Base-by-base conservation (phyloP, 2,113 vertebrate genomes). In the Nibea coibor region DNA sequence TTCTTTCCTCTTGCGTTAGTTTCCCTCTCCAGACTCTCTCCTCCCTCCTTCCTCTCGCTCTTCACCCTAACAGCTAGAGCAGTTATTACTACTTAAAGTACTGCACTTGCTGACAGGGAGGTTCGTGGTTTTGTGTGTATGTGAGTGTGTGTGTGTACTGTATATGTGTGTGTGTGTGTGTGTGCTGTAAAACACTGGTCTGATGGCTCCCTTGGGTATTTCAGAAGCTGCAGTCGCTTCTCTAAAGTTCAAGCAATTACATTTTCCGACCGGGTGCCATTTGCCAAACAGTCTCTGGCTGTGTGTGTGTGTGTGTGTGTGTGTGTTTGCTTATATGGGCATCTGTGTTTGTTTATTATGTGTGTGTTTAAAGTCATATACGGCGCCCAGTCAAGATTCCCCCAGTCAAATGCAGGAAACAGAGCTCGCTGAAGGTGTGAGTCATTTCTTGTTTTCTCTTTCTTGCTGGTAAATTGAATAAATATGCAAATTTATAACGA, bases 171-270 rank as follows among this genome's bases (percentile, higher is more conserved):
- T 45, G 54, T 54, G 35, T 47, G 72, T 74, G 59, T 69, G 69
- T 66, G 78, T 79, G 79, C 69, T 64, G 82, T 89, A 88, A 90
- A 87, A 90, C 83, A 79, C 81, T 85, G 81, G 81, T 84, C 86
- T 90, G 92, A 91, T 86, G 90, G 80, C 83, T 93, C 92, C 83
- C 80, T 28, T 84, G 90, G 81, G 87, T 80, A 75, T 91, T 89
- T 88, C 82, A 75, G 85, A 81, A 89, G 88, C 89, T 84, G 82
- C 84, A 78, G 85, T 88, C 70, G 85, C 91, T 90, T 89, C 87
- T 91, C 80, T 88, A 92, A 93, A 92, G 89, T 93, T 93, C 91
- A 93, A 89, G 84, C 90, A 92, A 89, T 93, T 93, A 92, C 89
- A 88, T 89, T 91, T 91, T 83, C 83, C 82, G 54, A 89, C 78